Percentiles rank a stretch among this genome's conserved stretches.
These are phyloP conservation scores for Lamprotornis superbus DNA, from an alignment of 2,113 vertebrate species.

Conservation along the genomic window DNA sequence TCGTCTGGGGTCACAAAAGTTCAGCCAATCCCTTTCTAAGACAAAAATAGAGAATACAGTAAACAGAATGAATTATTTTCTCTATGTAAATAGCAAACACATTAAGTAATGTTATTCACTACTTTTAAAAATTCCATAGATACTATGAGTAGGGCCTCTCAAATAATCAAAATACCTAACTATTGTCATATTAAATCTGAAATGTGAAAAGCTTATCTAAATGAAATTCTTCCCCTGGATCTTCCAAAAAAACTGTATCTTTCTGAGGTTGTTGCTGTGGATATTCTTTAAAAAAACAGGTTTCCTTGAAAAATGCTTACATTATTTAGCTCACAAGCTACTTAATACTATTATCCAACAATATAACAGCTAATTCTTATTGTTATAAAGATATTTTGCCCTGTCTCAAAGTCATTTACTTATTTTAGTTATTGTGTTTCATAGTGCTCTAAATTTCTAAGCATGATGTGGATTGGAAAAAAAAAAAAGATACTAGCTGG, in stretches of 20 bases:
- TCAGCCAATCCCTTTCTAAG: conserved; percentile 1
- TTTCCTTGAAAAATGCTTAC: background rate
- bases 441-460: background rate
- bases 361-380: background rate
- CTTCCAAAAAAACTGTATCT: background rate
- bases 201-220: background rate
- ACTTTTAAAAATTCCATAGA: background rate
- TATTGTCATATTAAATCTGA: background rate
- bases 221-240: background rate
- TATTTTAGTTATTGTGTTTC: background rate
- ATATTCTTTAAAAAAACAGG: background rate
- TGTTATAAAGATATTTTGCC: background rate
- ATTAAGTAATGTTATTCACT: background rate
- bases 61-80: background rate
- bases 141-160: background rate
- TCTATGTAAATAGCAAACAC: background rate
- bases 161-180: background rate
- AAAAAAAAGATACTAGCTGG: background rate
- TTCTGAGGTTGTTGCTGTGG: background rate
- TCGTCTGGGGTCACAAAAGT: background rate
- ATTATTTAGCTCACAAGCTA: background rate
- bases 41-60: background rate
- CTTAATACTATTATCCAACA: background rate
- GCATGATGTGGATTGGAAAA: background rate
- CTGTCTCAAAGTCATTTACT: background rate